phyloP scores from a whole-genome alignment of 2,113 vertebrate species.

The Periophthalmodon schlosseri region DNA sequence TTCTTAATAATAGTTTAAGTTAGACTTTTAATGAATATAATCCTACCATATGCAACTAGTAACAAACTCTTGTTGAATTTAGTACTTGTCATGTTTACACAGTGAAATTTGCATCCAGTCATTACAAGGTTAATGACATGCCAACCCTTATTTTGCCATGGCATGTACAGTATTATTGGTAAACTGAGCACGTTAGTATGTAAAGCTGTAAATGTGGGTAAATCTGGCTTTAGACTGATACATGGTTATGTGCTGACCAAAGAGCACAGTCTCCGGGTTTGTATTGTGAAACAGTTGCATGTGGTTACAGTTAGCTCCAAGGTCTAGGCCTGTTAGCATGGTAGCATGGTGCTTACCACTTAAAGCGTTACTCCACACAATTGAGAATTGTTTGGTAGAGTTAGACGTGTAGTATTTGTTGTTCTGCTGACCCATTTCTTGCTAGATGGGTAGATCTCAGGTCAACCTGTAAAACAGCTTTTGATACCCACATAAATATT shows the following conservation, averaged over 20 bases:
- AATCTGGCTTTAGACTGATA: slow-evolving; percentile 42
- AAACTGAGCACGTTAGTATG: slow-evolving; percentile 36
- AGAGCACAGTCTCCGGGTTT: not conserved
- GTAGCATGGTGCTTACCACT: slow-evolving; percentile 1
- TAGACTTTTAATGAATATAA: too few relatives aligned
- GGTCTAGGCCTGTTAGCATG: not conserved
- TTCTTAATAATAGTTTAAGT: too few relatives aligned
- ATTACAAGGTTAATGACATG: slow-evolving; percentile 27
- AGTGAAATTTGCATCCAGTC: slow-evolving; percentile 11
- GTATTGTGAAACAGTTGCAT: not conserved
- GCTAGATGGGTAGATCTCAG: slow-evolving; percentile 16
- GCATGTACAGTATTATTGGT: slow-evolving; percentile 42
- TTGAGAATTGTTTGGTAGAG: slow-evolving; percentile 1
- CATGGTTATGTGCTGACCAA: not conserved
- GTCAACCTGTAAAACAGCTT: slow-evolving; percentile 3
- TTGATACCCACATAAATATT: not conserved
- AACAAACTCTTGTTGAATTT: too few relatives aligned
- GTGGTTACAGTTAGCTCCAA: not conserved
- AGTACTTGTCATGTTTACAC: not conserved
- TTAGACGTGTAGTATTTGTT: slow-evolving; percentile 5
- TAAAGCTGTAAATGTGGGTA: slow-evolving; percentile 54
- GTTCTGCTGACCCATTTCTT: slow-evolving; percentile 21
- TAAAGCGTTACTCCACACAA: not conserved
- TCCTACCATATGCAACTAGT: too few relatives aligned
- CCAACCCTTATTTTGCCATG: slow-evolving; percentile 58